Percentiles rank a stretch among this genome's conserved stretches.
Evolutionary conservation across 2,888 invertebrate species (phyloP).

Genomic region (Galerucella pusilla): DNA sequence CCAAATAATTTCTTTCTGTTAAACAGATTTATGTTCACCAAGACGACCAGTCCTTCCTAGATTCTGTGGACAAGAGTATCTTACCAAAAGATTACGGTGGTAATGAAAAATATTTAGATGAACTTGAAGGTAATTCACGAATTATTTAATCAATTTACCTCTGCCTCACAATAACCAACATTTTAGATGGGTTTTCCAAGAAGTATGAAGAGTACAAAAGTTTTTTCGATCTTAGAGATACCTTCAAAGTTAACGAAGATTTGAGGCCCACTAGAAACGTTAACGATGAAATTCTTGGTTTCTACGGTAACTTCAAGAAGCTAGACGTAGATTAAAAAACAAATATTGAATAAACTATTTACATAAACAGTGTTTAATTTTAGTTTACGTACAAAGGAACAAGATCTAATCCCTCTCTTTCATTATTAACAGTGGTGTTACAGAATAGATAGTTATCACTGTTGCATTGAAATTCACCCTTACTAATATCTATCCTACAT

Average conservation of each 20-base stretch:
- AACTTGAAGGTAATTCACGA: conserved; percentile 43
- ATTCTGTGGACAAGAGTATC: conserved; percentile 49
- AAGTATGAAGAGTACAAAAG: conserved; percentile 41
- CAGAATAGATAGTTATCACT: not conserved
- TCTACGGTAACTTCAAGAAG: conserved; percentile 55
- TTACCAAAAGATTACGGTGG: conserved; percentile 53
- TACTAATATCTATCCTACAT: not conserved
- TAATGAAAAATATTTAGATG: conserved; percentile 41
- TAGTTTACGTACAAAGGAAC: not conserved
- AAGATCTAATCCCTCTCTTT: not conserved
- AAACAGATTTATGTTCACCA: conserved; percentile 46
- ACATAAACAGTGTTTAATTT: not conserved
- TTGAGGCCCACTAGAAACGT: conserved; percentile 45
- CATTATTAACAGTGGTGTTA: not conserved
- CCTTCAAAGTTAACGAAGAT: conserved; percentile 48
- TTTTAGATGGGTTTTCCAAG: conserved; percentile 30
- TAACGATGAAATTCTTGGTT: conserved; percentile 53
- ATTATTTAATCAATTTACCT: not conserved
- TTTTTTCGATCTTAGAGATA: conserved; percentile 44
- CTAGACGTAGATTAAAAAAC: conserved; percentile 51
- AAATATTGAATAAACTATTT: not conserved
- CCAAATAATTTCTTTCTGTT: not conserved
- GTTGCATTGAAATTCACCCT: not conserved
- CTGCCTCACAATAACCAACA: not conserved
- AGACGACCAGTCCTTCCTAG: conserved; percentile 37